Percentiles rank a stretch among this genome's conserved stretches.
These are phyloP conservation scores for Caloenas nicobarica DNA, from an alignment of 2,113 vertebrate species.

Conservation along the genomic window DNA sequence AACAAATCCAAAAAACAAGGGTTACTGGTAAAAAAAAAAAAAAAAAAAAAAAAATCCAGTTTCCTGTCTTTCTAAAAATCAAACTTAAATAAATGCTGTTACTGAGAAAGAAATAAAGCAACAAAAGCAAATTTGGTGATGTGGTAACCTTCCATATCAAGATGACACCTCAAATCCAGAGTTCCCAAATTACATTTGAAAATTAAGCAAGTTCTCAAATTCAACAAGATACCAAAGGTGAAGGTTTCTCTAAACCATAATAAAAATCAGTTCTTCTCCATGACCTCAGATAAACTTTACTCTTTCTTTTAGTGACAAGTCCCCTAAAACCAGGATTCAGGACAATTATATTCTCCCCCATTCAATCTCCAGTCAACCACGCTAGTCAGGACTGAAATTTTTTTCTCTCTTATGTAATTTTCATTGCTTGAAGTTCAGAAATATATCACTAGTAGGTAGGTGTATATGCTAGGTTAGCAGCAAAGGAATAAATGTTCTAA, in stretches of 20 bases:
- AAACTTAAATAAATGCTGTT: constrained; percentile 3
- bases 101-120: background rate
- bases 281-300: constrained; percentile 41
- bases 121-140: background rate
- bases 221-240: constrained; percentile 31
- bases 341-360: background rate
- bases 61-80: background rate
- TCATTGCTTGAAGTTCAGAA: background rate
- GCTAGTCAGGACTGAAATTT: background rate
- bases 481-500: background rate
- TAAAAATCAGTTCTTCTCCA: constrained; percentile 40
- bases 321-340: background rate
- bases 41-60: background rate
- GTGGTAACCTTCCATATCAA: constrained; percentile 30
- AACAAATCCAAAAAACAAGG: background rate
- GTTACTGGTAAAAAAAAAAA: background rate
- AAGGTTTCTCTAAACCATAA: constrained; percentile 52
- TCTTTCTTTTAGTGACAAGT: background rate
- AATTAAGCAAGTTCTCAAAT: constrained; percentile 1
- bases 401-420: constrained; percentile 10
- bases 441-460: background rate
- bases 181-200: constrained; percentile 40
- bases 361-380: constrained; percentile 10
- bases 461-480: background rate
- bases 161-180: constrained; percentile 15